phyloP scores from a whole-genome alignment of 1,140 invertebrate species.

The Caenorhabditis brenneri region DNA sequence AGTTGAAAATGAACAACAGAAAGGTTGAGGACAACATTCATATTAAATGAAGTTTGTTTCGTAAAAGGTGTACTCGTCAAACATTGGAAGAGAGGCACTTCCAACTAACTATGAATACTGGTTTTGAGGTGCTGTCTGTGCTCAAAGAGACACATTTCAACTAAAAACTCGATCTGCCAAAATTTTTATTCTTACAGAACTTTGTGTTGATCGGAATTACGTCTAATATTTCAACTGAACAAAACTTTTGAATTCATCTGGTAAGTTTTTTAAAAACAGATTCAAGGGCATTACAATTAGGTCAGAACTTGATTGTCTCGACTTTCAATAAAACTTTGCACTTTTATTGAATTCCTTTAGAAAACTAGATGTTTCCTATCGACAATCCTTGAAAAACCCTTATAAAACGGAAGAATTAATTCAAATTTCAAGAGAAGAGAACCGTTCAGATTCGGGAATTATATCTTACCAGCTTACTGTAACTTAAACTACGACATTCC shows the following conservation, averaged over 20 bases:
- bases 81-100: neutral
- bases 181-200: neutral
- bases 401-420: too few relatives aligned
- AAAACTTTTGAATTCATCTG: too few relatives aligned
- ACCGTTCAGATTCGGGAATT: too few relatives aligned
- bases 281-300: neutral
- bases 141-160: neutral
- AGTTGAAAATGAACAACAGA: conserved; percentile 1
- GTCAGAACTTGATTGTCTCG: neutral
- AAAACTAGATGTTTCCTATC: too few relatives aligned
- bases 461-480: too few relatives aligned
- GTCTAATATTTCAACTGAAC: too few relatives aligned
- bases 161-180: neutral
- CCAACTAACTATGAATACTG: conserved; percentile 11
- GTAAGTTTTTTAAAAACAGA: neutral
- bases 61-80: conserved; percentile 17
- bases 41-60: neutral
- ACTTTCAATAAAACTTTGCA: neutral
- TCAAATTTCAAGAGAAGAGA: too few relatives aligned
- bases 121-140: neutral
- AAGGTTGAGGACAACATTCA: conserved; percentile 15
- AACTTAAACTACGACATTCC: too few relatives aligned
- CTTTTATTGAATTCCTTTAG: too few relatives aligned
- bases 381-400: too few relatives aligned
- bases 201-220: neutral